Percentiles rank a stretch among this genome's conserved stretches.
Evolutionary conservation across 2,888 invertebrate species (phyloP).

Genomic region (Notodonta dromedarius): DNA sequence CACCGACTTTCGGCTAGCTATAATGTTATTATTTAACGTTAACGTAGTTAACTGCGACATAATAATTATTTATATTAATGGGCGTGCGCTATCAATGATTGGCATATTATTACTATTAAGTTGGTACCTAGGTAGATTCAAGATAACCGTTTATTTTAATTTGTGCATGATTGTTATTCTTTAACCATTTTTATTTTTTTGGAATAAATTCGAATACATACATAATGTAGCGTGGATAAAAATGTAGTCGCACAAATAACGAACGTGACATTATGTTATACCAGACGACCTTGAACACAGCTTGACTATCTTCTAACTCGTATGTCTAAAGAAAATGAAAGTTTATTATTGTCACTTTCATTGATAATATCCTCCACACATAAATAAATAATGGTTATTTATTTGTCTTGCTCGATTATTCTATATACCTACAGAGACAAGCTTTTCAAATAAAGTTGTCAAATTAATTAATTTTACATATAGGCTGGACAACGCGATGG

Average conservation of each 20-base stretch:
- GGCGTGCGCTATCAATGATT: background rate
- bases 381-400: background rate
- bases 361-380: slow-evolving; percentile 13
- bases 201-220: slow-evolving; percentile 10
- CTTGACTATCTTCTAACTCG: slow-evolving; percentile 38
- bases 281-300: slow-evolving; percentile 55
- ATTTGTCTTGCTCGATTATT: background rate
- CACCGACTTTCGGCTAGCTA: background rate
- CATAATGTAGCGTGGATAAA: slow-evolving; percentile 24
- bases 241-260: slow-evolving; percentile 32
- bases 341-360: slow-evolving; percentile 39
- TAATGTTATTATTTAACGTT: too few species aligned
- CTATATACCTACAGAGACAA: too few species aligned
- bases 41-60: background rate
- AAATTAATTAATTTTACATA: background rate
- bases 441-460: too few species aligned
- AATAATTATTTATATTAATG: background rate
- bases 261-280: slow-evolving; percentile 51
- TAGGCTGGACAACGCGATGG: slow-evolving; percentile 81
- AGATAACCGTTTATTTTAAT: too few species aligned
- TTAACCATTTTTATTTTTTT: background rate
- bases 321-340: slow-evolving; percentile 49
- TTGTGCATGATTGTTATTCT: background rate
- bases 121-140: too few species aligned
- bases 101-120: too few species aligned